Base-by-base conservation (phyloP, 2,113 vertebrate species). In the Amphilophus citrinellus region DNA sequence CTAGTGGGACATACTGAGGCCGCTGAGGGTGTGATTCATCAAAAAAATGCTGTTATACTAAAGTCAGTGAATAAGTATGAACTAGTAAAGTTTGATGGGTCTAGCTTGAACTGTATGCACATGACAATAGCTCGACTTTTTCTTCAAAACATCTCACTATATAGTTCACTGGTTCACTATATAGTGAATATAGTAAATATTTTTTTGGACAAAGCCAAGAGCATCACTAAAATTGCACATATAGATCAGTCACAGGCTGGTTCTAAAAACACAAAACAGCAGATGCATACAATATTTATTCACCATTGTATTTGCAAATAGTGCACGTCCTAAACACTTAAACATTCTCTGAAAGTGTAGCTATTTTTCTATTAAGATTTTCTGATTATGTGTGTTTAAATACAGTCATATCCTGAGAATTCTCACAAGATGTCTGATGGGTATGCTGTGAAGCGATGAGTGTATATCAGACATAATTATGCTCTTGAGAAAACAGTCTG, bases 401-500 rank as follows among this genome's bases (percentile, higher is more conserved):
- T 9, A 47, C 14, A 20, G 3, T 59, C n/a, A 59, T 50, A 35
- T 35, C n/a, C 32, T 11, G n/a, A 59, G 50, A 77, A 20, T 27
- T n/a, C 30, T 66, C 17, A 42, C 20, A 42, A 32, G 58, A 35
- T 10, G 15, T n/a, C 15, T 37, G 10, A 1, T 32, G 17, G 53
- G 1, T 32, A 17, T 53, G 24, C 53, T 56, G 60, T 47, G 44
- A 58, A 22, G 18, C 17, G 17, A 44, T 79, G 58, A 76, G 80
- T 65, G 22, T 32, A 30, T 24, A 56, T 53, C 50, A 56, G 20
- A 85, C 15, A 76, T 60, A 42, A 85, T 80, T 56, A 22, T 30
- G 57, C 61, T 79, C 65, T 58, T 57, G 60, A 75, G 32, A 82
- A 87, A 86, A 76, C 58, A 35, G 32, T 42, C 89, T 37, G 56